Base-by-base conservation (phyloP, 2,113 vertebrate species). In the Cololabis saira region DNA sequence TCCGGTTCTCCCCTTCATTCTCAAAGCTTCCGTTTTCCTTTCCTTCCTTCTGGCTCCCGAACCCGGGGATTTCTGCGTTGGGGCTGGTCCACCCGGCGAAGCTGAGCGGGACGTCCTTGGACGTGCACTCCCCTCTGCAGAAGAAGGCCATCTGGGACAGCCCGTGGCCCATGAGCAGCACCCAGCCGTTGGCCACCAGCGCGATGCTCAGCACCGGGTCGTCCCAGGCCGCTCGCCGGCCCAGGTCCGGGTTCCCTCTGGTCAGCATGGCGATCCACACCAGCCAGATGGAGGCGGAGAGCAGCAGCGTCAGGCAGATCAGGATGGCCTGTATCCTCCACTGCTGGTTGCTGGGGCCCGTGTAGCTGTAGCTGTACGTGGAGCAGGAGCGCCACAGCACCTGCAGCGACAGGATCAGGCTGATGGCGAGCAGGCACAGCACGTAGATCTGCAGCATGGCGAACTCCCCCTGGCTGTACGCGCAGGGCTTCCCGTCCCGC, bases 391-490 rank as follows among this genome's bases (percentile, higher is more conserved):
- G 77, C 63, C 92, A 93, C 85, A 96, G 86, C 15, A 85, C 72
- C 54, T 86, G 87, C 41, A 90, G 61, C 33, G 95, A 91, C 0
- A 90, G 33, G 37, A 93, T 30, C 61, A 95, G 82, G 9, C 92
- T 92, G 54, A 92, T 45, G 0, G 80, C 90, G 88, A 99, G 91
- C 45, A 99, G 79, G 80, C 93, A 91, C 52, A 98, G 72, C 71
- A 98, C 94, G 0, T 97, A 99, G 86, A 96, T 95, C 71, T 95
- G 93, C 69, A 98, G 84, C 94, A 98, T 91, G 80, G 91, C 91
- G 0, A 98, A 98, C 60, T 98, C 96, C 3, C 78, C 81, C 2
- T 92, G 94, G 60, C 74, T 87, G 87, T 90, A 92, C 22, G 49
- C 12, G 49, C 93, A 94, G 0, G 67, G 56, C 1, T 61, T 75